phyloP scores from a whole-genome alignment of 2,888 invertebrate genomes.

The Diplazon laetatorius region DNA sequence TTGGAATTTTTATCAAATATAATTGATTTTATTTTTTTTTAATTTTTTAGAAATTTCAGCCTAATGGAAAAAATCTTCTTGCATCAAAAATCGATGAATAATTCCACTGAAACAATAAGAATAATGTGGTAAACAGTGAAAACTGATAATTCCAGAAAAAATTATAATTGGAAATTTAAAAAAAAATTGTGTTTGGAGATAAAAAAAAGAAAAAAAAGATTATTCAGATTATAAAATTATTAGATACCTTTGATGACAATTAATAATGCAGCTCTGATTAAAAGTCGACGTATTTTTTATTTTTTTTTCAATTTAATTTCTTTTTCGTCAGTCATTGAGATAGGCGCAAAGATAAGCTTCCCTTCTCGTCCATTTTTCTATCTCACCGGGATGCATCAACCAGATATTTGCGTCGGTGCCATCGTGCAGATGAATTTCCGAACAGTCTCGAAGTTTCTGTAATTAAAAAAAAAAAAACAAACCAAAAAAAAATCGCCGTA shows the following conservation, averaged over 20 bases:
- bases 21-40: too few species aligned
- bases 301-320: too few species aligned
- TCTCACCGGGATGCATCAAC: conserved; percentile 72
- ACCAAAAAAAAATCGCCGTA: conserved; percentile 11
- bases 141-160: background rate
- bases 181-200: too few species aligned
- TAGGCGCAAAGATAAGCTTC: conserved; percentile 76
- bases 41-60: too few species aligned
- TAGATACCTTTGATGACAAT: background rate
- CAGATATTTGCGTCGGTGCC: conserved; percentile 77
- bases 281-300: background rate
- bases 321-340: conserved; percentile 69
- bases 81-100: too few species aligned
- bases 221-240: too few species aligned
- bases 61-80: too few species aligned
- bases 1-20: too few species aligned
- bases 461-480: conserved; percentile 10
- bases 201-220: too few species aligned
- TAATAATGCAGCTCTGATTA: background rate
- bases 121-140: too few species aligned
- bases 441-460: conserved; percentile 79
- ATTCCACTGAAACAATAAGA: too few species aligned
- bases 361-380: conserved; percentile 73
- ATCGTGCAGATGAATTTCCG: conserved; percentile 77
- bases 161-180: too few species aligned